Evolutionary conservation across 2,113 vertebrate genomes (phyloP), one percentile per base, ranked within the genome.

Genomic region (Sapayoa aenigma): DNA sequence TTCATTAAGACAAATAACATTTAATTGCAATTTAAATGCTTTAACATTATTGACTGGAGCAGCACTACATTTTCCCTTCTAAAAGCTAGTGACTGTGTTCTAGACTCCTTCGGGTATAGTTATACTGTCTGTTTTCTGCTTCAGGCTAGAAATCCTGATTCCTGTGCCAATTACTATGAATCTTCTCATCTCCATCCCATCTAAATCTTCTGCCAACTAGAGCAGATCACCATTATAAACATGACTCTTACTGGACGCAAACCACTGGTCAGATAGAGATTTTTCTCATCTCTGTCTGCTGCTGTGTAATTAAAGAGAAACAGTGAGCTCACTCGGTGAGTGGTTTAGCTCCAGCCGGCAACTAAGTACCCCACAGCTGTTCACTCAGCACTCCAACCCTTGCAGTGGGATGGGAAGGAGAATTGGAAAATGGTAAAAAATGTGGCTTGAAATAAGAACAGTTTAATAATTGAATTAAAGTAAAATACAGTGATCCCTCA

Each of bases 1-100:
- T 60, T 96, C 28, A 53, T 86, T 90, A 89, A 67, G 65, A 63
- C 24, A 95, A 94, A 67, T 33, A 88, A 69, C 27, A 67, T 56
- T 90, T 86, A 89, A 84, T 56, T 92, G 60, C 60, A 90, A 21
- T 89, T 87, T 78, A 89, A 93, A 78, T 69, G 33, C 33, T 80
- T 90, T 67, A 86, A 59, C 3, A 1, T 74, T 71, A 66, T 72
- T 84, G 62, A 84, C 55, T 55, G 24, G 35, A 67, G 86, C n/a
- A 87, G 42, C 35, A 66, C 50, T 67, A 35, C 9, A 42, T 65
- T 87, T 75, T 88, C 15, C 28, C 58, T 92, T 90, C 37, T 69
- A 80, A 89, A 80, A 75, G 13, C 44, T 33, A 77, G 37, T 6
- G 52, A 82, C 23, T 2, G 0, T 68, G 13, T 72, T 82, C 56